These are phyloP conservation scores for Dromaius novaehollandiae DNA, from an alignment of 2,113 vertebrate genomes.

Conservation along the genomic window DNA sequence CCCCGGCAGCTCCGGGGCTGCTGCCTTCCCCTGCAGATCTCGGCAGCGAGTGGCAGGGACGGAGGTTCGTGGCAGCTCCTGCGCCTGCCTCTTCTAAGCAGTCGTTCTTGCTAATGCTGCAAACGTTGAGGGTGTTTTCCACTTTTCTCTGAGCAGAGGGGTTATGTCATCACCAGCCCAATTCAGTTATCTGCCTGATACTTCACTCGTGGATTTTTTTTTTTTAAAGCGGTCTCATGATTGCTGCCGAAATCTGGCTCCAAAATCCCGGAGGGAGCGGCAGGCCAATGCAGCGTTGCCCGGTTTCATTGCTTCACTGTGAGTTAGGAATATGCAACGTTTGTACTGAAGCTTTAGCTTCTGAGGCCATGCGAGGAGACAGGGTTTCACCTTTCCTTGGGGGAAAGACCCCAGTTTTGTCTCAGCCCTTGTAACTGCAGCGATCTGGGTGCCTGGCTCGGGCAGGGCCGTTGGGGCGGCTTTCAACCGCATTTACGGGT, in stretches of 20 bases:
- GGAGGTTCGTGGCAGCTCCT: neutral
- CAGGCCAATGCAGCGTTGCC: rapidly evolving
- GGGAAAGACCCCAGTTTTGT: too few relatives aligned
- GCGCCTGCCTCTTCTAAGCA: neutral
- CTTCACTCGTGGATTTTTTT: neutral
- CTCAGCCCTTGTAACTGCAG: neutral
- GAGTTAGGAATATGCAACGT: neutral
- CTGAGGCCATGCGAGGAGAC: neutral
- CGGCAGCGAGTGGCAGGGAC: neutral
- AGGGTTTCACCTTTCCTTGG: neutral
- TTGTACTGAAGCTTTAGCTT: rapidly evolving
- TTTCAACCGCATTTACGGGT: neutral
- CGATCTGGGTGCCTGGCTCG: too few relatives aligned
- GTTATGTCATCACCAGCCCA: neutral
- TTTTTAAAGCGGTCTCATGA: neutral
- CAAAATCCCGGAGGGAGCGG: neutral
- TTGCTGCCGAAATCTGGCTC: neutral
- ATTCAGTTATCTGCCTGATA: neutral
- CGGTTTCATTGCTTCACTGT: rapidly evolving
- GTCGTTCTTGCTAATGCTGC: neutral
- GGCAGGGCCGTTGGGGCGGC: too few relatives aligned
- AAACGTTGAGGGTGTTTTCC: neutral
- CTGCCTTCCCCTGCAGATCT: neutral
- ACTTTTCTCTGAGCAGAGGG: neutral
- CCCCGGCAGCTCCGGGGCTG: neutral